A percentile compares a stretch with the other conserved stretches of the same genome.
Conservation (phyloP, 2,113 vertebrate genomes). For the Rhabdomys dilectus region DNA sequence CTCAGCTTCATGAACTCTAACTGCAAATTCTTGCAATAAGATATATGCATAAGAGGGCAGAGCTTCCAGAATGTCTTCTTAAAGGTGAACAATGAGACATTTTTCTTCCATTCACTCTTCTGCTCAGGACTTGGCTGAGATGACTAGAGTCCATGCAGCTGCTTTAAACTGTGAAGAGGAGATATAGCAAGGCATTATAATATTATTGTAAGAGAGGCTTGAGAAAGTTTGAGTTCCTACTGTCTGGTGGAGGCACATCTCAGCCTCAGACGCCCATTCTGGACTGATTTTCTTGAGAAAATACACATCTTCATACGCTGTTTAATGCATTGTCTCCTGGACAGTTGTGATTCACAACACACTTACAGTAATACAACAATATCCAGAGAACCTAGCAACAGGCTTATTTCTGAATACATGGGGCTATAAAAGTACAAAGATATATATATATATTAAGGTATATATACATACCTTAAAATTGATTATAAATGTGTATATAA, state of each 20-base stretch:
- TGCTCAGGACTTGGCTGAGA: background rate
- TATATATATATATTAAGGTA: background rate
- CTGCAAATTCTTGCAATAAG: background rate
- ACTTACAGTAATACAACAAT: background rate
- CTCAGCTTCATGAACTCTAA: background rate
- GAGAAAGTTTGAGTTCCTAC: background rate
- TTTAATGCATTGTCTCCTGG: background rate
- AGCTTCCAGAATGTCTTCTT: background rate
- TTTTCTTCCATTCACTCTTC: background rate
- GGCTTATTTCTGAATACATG: background rate
- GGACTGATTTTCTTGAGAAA: background rate
- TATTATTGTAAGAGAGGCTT: background rate
- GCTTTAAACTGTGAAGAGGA: background rate
- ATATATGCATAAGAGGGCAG: background rate
- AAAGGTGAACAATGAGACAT: background rate
- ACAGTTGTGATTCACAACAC: background rate
- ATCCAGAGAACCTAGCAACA: background rate
- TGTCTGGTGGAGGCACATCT: accelerated
- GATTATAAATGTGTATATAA: background rate
- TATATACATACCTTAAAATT: background rate
- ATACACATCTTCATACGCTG: background rate
- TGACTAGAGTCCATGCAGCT: background rate
- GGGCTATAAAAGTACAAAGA: background rate
- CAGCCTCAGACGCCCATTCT: background rate
- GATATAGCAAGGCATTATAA: background rate